Percentiles rank a stretch among this genome's conserved stretches.
Evolutionary conservation across 2,888 invertebrate species (phyloP).

Genomic region (Gortyna flavago): DNA sequence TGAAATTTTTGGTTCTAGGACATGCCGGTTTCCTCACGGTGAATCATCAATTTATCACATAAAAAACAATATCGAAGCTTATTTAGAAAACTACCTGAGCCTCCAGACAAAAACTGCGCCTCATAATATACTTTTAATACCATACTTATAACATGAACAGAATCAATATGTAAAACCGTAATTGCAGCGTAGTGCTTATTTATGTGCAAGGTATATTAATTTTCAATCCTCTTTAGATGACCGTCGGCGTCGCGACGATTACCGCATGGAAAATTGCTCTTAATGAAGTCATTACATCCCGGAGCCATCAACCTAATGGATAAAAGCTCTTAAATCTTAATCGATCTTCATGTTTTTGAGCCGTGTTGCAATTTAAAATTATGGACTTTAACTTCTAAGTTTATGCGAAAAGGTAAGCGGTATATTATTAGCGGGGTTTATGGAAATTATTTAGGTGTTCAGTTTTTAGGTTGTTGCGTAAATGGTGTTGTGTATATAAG

Average conservation of each 20-base stretch:
- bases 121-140: slow-evolving; percentile 57
- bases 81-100: slow-evolving; percentile 36
- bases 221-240: slow-evolving; percentile 67
- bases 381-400: slow-evolving; percentile 52
- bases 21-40: background rate
- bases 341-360: slow-evolving; percentile 80
- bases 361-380: slow-evolving; percentile 71
- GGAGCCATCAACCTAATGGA: slow-evolving; percentile 85
- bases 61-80: background rate
- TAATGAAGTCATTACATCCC: slow-evolving; percentile 84
- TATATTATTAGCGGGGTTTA: slow-evolving; percentile 40
- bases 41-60: background rate
- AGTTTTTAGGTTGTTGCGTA: slow-evolving; percentile 36
- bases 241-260: slow-evolving; percentile 69
- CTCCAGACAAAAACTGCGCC: slow-evolving; percentile 32
- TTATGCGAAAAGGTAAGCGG: slow-evolving; percentile 41
- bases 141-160: slow-evolving; percentile 44
- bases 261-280: slow-evolving; percentile 72
- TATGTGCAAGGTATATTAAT: slow-evolving; percentile 62
- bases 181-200: slow-evolving; percentile 55
- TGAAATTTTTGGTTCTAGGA: background rate
- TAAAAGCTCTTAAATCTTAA: slow-evolving; percentile 87
- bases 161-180: slow-evolving; percentile 64
- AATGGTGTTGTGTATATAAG: slow-evolving; percentile 18
- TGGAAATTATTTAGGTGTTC: slow-evolving; percentile 35